phyloP scores from a whole-genome alignment of 1,140 invertebrate genomes.

The Heliconius himera region DNA sequence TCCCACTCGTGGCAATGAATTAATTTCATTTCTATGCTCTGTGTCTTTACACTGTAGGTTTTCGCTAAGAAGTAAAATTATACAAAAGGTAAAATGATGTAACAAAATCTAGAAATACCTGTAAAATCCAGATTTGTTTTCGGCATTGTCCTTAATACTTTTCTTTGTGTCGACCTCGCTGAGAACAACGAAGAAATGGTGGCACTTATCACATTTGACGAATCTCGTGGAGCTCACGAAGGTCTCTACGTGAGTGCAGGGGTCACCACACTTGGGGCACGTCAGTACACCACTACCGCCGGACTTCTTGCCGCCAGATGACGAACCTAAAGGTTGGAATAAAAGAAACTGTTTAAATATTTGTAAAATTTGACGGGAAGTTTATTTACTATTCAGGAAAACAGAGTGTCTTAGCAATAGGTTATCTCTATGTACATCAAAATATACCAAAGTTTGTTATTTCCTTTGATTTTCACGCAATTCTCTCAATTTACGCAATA shows the following conservation, averaged over 20 bases:
- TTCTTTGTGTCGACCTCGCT: constrained; percentile 95
- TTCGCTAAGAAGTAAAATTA: too few relatives aligned
- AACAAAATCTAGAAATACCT: constrained; percentile 51
- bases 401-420: too few relatives aligned
- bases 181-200: constrained; percentile 98
- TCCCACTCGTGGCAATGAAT: too few relatives aligned
- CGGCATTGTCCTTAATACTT: constrained; percentile 89
- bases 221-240: constrained; percentile 98
- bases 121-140: constrained; percentile 84
- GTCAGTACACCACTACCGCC: constrained; percentile 69
- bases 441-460: too few relatives aligned
- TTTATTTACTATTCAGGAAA: too few relatives aligned
- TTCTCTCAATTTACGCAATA: too few relatives aligned
- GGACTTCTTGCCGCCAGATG: constrained; percentile 64
- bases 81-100: too few relatives aligned
- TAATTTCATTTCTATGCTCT: too few relatives aligned
- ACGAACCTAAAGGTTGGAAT: constrained; percentile 47
- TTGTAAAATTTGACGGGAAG: not conserved
- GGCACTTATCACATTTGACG: constrained; percentile 98
- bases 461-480: too few relatives aligned
- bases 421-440: too few relatives aligned
- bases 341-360: not conserved
- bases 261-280: constrained; percentile 97
- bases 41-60: too few relatives aligned
- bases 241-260: constrained; percentile 97